Base-by-base conservation (phyloP, 2,888 invertebrate species). In the Caenorhabditis japonica region DNA sequence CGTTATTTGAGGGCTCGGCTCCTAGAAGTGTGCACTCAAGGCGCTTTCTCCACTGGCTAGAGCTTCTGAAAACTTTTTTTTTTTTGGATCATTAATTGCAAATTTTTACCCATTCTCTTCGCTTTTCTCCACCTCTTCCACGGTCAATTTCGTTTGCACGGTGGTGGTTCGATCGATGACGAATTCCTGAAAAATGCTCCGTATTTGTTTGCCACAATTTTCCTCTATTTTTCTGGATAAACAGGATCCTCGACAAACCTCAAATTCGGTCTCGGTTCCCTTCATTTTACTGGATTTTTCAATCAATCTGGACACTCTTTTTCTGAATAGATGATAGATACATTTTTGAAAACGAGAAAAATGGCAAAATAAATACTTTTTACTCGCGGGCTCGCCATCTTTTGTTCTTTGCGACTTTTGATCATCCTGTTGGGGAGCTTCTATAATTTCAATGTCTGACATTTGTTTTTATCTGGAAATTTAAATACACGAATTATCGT, bases 131-230 rank as follows among this genome's bases (percentile, higher is more conserved):
- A 64, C 15, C 30, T 52, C 53, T 17, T 34, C 39, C 1, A 47
- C 39, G 8, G 4, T 41, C 23, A 58, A n/a, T n/a, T 52, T 58
- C 10, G 52, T 44, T 30, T 58, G 58, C 4, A 30, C 53, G 1
- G 72, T 66, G 23, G 53, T 60, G 12, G 77, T 75, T 3, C 77
- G 68, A 55, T 77, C 77, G 5, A 77, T 72, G 27, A 77, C 59
- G 41, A 75, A 75, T 43, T 58, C 60, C 59, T 72, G 19, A 56
- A 52, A 27, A 43, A 19, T n/a, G n/a, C n/a, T n/a, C n/a, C n/a
- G n/a, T n/a, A n/a, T n/a, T n/a, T n/a, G n/a, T n/a, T n/a, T n/a
- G n/a, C n/a, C n/a, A n/a, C n/a, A n/a, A n/a, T n/a, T n/a, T n/a
- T n/a, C n/a, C n/a, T n/a, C n/a, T n/a, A n/a, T n/a, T n/a, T n/a